phyloP scores from a whole-genome alignment of 2,113 vertebrate species.

The Gallinago jamesoni region DNA sequence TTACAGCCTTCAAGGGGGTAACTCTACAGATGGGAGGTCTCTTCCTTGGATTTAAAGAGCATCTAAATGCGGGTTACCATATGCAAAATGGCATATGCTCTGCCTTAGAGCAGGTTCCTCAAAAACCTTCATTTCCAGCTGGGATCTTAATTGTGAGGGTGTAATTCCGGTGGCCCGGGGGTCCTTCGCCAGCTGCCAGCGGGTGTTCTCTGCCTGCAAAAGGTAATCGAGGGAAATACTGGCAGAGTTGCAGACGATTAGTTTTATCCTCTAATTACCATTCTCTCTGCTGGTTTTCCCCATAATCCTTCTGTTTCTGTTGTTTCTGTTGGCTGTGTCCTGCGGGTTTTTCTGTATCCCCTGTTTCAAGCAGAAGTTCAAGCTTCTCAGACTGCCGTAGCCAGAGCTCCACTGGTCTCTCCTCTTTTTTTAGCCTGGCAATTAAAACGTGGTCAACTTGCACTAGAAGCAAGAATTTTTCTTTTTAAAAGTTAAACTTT shows the following conservation, averaged over 20 bases:
- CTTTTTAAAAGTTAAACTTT: neutral
- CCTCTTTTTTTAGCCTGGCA: neutral
- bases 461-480: neutral
- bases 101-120: neutral
- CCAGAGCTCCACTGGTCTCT: neutral
- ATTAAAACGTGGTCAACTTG: neutral
- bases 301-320: neutral
- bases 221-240: neutral
- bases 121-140: neutral
- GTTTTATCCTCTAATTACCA: too few species aligned
- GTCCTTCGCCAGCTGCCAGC: neutral
- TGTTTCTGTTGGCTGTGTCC: neutral
- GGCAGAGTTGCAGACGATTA: neutral
- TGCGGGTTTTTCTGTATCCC: neutral
- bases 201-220: neutral
- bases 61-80: neutral
- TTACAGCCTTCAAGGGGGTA: too few species aligned
- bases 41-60: too few species aligned
- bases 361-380: neutral
- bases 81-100: too few species aligned
- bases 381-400: fast-evolving
- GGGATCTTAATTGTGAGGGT: neutral
- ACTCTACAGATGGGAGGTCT: neutral
- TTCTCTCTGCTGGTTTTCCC: neutral
- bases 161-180: neutral